These are phyloP conservation scores for Papilio xuthus DNA, from an alignment of 1,140 invertebrate species.

Conservation along the genomic window DNA sequence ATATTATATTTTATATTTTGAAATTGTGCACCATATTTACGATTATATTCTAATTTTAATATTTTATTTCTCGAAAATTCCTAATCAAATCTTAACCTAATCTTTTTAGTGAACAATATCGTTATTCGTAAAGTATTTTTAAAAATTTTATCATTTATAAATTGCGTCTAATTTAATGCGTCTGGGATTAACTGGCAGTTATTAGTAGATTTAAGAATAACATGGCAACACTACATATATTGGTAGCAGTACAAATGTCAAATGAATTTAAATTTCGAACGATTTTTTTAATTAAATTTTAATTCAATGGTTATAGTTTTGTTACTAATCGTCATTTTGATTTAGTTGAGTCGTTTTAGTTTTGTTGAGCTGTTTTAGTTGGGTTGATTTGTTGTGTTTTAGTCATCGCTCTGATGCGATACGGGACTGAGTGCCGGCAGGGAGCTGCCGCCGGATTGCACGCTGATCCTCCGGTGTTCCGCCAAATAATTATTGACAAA, in stretches of 20 bases:
- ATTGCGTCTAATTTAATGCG: conserved; percentile 40
- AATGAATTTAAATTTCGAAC: conserved; percentile 40
- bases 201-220: conserved; percentile 37
- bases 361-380: conserved; percentile 47
- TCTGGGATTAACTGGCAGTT: conserved; percentile 40
- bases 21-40: conserved; percentile 74
- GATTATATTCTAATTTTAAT: conserved; percentile 65
- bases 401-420: conserved; percentile 79
- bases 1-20: conserved; percentile 58
- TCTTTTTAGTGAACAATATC: conserved; percentile 61
- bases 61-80: conserved; percentile 56
- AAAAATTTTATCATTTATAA: conserved; percentile 44
- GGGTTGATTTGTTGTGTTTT: conserved; percentile 52
- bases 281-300: conserved; percentile 17
- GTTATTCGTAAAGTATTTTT: conserved; percentile 44
- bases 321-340: neutral
- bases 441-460: conserved; percentile 79
- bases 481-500: conserved; percentile 83
- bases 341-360: conserved; percentile 40
- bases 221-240: conserved; percentile 34
- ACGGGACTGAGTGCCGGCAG: conserved; percentile 78
- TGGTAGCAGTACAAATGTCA: conserved; percentile 38
- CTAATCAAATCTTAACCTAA: conserved; percentile 64
- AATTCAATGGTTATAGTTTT: neutral
- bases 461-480: conserved; percentile 82